Conservation (phyloP, 2,113 vertebrate genomes). For the Puntigrus tetrazona region DNA sequence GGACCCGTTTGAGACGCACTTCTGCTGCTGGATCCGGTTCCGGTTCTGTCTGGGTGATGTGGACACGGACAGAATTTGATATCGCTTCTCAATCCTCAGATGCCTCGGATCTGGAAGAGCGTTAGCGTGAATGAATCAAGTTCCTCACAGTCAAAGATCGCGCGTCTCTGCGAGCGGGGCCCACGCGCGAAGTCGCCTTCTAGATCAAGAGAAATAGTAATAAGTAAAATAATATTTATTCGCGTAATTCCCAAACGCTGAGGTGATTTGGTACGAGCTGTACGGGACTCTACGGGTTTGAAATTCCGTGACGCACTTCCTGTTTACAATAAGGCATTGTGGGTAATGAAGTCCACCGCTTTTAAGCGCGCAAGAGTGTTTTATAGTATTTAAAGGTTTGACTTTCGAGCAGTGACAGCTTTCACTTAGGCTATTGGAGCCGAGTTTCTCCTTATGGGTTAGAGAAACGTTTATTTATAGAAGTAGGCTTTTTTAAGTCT, state of each 20-base stretch:
- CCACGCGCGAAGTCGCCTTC: neutral
- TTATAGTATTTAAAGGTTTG: too few relatives aligned
- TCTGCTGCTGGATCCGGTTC: neutral
- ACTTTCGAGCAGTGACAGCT: too few relatives aligned
- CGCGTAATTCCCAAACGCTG: neutral
- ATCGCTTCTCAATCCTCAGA: neutral
- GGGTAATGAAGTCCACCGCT: conserved; percentile 66
- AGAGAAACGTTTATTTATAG: too few relatives aligned
- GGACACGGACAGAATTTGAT: neutral
- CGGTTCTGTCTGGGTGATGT: neutral
- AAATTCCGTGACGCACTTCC: conserved; percentile 57
- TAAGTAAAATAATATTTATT: neutral
- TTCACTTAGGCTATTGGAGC: too few relatives aligned
- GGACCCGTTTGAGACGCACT: neutral
- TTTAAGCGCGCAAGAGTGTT: too few relatives aligned
- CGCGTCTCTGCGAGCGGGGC: neutral
- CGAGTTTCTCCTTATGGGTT: too few relatives aligned
- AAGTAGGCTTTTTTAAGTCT: too few relatives aligned
- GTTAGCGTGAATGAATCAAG: neutral
- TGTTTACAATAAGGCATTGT: conserved; percentile 62
- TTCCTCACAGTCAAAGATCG: neutral
- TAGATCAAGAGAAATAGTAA: neutral
- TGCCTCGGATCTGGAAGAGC: neutral
- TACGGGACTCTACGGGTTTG: conserved; percentile 17
- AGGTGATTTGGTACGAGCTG: neutral